Evolutionary conservation across 2,113 vertebrate species (phyloP), one percentile per base, ranked within the genome.

Genomic region (Paraplagusia blochii): DNA sequence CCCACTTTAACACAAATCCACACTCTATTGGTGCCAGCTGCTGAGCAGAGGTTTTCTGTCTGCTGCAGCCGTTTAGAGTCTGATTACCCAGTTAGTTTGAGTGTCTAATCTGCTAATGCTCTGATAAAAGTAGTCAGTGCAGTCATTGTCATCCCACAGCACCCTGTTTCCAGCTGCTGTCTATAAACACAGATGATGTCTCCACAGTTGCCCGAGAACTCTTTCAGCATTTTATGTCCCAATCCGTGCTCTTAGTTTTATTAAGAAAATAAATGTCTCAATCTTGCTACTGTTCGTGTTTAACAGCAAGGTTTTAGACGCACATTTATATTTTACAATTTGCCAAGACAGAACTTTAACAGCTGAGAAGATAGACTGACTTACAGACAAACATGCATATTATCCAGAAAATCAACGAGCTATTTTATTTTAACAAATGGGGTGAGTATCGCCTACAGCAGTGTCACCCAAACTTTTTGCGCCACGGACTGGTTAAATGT

Each of bases 41-140:
- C 75, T 80, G 57, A 58, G 70, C 71, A 71, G 65, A 81, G 77
- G 75, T 80, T 80, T 72, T 63, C 78, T 75, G 77, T 81, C 76
- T 66, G 22, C 22, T 29, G 22, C 82, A 72, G 81, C 68, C 77
- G 70, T 82, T 75, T 56, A 29, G 58, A 79, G 83, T 82, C 85
- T 85, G 85, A 87, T 88, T 87, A 89, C 89, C 89, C 88, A 87
- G 84, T 90, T 89, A 90, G 88, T 83, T 86, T 79, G 81, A 89
- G 87, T 87, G 84, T 82, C 85, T 90, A 86, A 89, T 90, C 88
- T 87, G 87, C 81, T 90, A 90, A 90, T 89, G 88, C 87, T 68
- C 76, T 70, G 87, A 87, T 88, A 90, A 90, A 90, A 89, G 79
- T 74, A 81, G 82, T 77, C 80, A 73, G 71, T 58, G 62, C 74